Conservation (phyloP, 2,113 vertebrate species). For the Pseudois nayaur region DNA sequence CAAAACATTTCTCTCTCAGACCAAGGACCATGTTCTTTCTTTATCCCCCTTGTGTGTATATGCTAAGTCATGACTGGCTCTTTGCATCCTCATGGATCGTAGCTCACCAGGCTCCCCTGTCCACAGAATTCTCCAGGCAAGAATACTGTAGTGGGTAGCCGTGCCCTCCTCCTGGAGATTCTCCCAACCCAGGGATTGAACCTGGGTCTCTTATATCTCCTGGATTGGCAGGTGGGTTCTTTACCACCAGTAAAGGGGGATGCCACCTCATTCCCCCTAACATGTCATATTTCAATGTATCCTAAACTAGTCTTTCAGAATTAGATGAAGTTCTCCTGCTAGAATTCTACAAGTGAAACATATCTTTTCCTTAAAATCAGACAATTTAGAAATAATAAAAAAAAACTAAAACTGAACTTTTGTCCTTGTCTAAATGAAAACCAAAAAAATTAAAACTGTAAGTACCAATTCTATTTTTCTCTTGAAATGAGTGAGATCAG, state of each 20-base stretch:
- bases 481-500: not conserved
- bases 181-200: not conserved
- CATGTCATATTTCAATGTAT: not conserved
- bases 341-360: not conserved
- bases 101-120: not conserved
- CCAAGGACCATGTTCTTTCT: not conserved
- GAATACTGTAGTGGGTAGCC: not conserved
- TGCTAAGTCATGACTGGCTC: not conserved
- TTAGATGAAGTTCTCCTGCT: not conserved
- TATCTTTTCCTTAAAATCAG: not conserved
- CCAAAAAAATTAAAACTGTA: not conserved
- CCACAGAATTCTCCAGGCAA: not conserved
- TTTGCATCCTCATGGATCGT: not conserved
- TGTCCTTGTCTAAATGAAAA: not conserved
- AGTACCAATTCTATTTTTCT: not conserved
- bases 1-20: accelerated
- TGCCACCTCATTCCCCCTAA: not conserved
- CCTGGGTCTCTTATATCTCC: not conserved
- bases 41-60: not conserved
- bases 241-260: not conserved
- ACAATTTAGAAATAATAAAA: not conserved
- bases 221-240: not conserved
- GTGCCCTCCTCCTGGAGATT: not conserved
- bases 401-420: not conserved
- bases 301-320: not conserved